A percentile compares a stretch with the other conserved stretches of the same genome.
Conservation (phyloP, 2,888 invertebrate genomes). For the Petrolisthes manimaculis region DNA sequence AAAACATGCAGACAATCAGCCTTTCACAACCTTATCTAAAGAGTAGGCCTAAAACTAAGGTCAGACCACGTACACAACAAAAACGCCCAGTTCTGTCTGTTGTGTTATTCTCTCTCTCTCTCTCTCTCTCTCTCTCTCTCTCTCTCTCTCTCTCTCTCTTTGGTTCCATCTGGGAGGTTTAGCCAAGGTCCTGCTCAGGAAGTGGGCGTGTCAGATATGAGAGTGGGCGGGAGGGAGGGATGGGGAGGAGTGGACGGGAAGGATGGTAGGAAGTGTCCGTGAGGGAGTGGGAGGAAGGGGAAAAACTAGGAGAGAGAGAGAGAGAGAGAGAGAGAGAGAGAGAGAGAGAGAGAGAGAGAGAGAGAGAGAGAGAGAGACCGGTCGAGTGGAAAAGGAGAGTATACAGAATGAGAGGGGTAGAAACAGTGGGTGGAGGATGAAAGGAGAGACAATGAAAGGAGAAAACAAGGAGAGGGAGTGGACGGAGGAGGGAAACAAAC, state of each 20-base stretch:
- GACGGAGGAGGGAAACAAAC: background rate
- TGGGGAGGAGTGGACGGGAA: background rate
- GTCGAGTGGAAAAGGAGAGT: background rate
- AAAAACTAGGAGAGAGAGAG: background rate
- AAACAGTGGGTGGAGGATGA: background rate
- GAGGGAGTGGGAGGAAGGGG: background rate
- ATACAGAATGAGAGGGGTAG: background rate
- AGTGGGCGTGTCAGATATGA: background rate
- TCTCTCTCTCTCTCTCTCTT: conserved; percentile 20
- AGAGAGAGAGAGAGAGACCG: background rate
- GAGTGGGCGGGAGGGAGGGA: background rate
- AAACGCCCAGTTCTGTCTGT: too few relatives aligned
- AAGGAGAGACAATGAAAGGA: background rate
- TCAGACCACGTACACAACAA: too few relatives aligned
- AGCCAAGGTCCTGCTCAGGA: background rate
- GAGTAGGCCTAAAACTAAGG: too few relatives aligned
- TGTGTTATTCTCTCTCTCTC: too few relatives aligned
- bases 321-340: background rate
- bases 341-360: background rate
- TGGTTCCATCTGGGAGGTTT: background rate
- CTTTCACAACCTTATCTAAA: too few relatives aligned
- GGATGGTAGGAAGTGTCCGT: background rate
- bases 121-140: conserved; percentile 11
- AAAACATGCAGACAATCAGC: too few relatives aligned
- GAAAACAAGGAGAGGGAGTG: background rate